phyloP scores from a whole-genome alignment of 1,140 invertebrate genomes.

The Hylaeus volcanicus region DNA sequence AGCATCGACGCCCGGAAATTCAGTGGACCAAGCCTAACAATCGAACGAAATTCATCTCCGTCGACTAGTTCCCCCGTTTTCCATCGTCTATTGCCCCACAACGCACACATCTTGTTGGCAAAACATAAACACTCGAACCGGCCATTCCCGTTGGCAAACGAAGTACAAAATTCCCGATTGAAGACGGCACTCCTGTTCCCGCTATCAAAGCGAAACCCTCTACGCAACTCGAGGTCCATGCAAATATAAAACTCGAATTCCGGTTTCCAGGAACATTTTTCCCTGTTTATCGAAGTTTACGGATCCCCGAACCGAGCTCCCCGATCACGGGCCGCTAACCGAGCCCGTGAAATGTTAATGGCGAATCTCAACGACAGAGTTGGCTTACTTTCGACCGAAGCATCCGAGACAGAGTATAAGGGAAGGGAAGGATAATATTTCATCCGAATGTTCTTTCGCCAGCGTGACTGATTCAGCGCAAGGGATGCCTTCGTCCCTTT shows the following conservation, averaged over 20 bases:
- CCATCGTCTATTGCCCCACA: no score
- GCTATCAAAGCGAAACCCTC: conserved; percentile 2
- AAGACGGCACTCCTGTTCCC: neutral
- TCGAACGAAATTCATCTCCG: no score
- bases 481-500: neutral
- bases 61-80: no score
- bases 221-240: neutral
- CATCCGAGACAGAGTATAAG: neutral
- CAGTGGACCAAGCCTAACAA: no score
- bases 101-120: neutral
- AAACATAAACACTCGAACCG: neutral
- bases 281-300: conserved; percentile 16
- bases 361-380: neutral
- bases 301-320: conserved; percentile 1
- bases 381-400: neutral
- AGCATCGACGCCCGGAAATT: no score
- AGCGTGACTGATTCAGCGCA: neutral
- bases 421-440: neutral
- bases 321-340: neutral
- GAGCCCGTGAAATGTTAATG: neutral
- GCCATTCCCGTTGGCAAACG: neutral
- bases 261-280: conserved; percentile 11
- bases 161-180: neutral
- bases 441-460: conserved; percentile 7
- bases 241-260: conserved; percentile 35